phyloP scores from a whole-genome alignment of 1,140 invertebrate genomes.

The Trichoplusia ni region DNA sequence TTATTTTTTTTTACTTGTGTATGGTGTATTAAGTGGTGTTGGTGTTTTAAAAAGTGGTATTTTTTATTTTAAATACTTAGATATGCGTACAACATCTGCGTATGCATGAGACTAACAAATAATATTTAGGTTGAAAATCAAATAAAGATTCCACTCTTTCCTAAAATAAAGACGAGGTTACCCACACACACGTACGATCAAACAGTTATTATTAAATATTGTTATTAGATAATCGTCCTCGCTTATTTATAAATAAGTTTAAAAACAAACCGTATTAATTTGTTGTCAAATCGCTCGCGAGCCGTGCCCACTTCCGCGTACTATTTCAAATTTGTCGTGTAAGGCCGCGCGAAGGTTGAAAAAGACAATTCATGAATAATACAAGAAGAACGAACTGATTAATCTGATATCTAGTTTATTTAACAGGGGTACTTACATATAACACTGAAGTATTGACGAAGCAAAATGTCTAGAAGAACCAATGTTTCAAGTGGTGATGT shows the following conservation, averaged over 20 bases:
- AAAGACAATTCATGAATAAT: conserved; percentile 16
- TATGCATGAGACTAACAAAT: too few species aligned
- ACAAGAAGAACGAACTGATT: neutral
- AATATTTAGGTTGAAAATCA: too few species aligned
- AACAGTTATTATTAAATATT: conserved; percentile 1
- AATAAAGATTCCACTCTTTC: too few species aligned
- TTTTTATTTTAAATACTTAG: too few species aligned
- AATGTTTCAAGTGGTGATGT: too few species aligned
- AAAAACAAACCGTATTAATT: conserved; percentile 25
- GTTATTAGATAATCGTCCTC: conserved; percentile 19
- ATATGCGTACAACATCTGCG: too few species aligned
- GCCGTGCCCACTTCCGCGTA: conserved; percentile 22
- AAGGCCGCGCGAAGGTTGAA: conserved; percentile 38
- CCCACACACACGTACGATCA: neutral
- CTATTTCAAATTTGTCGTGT: conserved; percentile 1
- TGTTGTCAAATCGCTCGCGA: conserved; percentile 23
- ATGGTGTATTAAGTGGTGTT: too few species aligned
- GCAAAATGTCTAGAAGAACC: too few species aligned
- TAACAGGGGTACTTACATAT: too few species aligned
- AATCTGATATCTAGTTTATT: neutral
- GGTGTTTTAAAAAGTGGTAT: too few species aligned
- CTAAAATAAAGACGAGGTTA: neutral
- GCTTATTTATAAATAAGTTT: conserved; percentile 31
- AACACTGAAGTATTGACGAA: too few species aligned
- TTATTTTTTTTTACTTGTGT: too few species aligned